Evolutionary conservation across 2,113 vertebrate genomes (phyloP), one percentile per base, ranked within the genome.

Genomic region (Pavo muticus): DNA sequence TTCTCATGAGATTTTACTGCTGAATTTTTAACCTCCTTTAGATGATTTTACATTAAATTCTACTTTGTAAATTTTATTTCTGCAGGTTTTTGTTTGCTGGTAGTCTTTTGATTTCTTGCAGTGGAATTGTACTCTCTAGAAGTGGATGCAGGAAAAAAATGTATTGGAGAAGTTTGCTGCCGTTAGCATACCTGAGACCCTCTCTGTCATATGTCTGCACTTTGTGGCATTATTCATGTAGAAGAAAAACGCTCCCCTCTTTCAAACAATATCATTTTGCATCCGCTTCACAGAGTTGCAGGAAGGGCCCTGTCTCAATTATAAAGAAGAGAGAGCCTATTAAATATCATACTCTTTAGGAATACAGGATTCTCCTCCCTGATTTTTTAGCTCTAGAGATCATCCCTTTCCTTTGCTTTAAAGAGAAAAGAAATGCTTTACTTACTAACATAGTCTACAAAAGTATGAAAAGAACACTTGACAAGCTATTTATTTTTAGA

Each of bases 401-500:
- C 23, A 69, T 78, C 23, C 27, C 20, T 88, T 91, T 68, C 11
- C 50, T 91, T 85, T 50, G 18, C 52, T 92, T 88, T 74, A 84
- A 90, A 74, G 52, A 32, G 47, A 68, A 82, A 85, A 88, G 0
- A 77, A 88, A 60, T 75, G 9, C 24, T 87, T 89, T 83, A 47
- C 40, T 92, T 90, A 78, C 61, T 78, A 87, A 77, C 70, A 72
- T 69, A 72, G 75, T 37, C 64, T 88, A n/a, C 1, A 17, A 67
- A 89, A 69, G 14, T 37, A 84, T 42, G 25, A 79, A 92, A 90
- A 94, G 90, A 76, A n/a, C 48, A 77, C 23, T 73, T 57, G 37
- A 76, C 57, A 75, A 85, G 47, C 10, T 65, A 32, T 79, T 87
- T 91, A 87, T 85, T 96, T 91, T 94, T 77, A 72, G 54, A 75